These are phyloP conservation scores for Lophura nycthemera DNA, from an alignment of 2,113 vertebrate genomes.

Conservation along the genomic window DNA sequence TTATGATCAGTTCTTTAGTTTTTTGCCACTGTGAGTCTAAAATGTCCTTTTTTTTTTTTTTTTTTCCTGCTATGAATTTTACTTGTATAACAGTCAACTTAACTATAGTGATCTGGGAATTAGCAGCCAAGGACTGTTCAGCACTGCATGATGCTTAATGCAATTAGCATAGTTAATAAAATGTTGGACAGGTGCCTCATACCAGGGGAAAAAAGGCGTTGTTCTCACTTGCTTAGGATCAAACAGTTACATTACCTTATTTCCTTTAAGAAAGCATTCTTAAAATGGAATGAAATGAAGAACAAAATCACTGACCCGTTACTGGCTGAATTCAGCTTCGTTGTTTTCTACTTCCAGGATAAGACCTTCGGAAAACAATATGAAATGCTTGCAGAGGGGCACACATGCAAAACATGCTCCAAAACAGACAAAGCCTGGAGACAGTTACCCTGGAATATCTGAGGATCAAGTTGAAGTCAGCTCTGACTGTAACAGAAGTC, in stretches of 20 bases:
- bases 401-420: neutral
- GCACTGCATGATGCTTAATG: slow-evolving; percentile 27
- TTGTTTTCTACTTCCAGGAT: slow-evolving; percentile 20
- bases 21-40: neutral
- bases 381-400: neutral
- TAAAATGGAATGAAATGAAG: neutral
- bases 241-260: neutral
- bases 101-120: neutral
- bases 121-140: slow-evolving; percentile 24
- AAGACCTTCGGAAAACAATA: neutral
- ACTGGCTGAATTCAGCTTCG: neutral
- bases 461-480: slow-evolving; percentile 5
- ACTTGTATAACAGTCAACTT: slow-evolving; percentile 18
- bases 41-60: neutral
- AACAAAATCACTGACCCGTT: neutral
- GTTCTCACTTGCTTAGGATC: neutral
- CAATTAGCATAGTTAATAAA: slow-evolving; percentile 61
- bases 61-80: neutral
- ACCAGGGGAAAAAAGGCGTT: rapidly evolving
- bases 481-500: neutral
- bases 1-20: neutral
- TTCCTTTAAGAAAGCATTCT: neutral
- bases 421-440: neutral
- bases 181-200: slow-evolving; percentile 26
- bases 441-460: neutral